phyloP scores from a whole-genome alignment of 2,888 invertebrate genomes.

The Hydropsyche betteni region DNA sequence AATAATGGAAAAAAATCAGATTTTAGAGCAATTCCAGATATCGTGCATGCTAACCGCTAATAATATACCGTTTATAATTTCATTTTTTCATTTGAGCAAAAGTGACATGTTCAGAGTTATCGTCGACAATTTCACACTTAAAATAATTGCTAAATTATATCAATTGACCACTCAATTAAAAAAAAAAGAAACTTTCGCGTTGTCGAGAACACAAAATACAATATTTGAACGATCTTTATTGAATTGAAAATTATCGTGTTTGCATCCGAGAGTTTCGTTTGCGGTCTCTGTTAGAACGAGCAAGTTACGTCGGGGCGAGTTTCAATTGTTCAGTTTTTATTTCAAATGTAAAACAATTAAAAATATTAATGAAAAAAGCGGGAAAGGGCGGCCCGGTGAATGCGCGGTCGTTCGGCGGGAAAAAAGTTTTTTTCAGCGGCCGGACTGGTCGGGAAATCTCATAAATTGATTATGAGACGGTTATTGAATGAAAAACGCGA shows the following conservation, averaged over 20 bases:
- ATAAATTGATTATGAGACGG: slow-evolving; percentile 51
- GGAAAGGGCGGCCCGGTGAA: slow-evolving; percentile 35
- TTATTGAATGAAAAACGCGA: slow-evolving; percentile 47
- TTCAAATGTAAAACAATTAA: slow-evolving; percentile 50
- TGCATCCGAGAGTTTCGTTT: slow-evolving; percentile 35
- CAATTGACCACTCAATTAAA: no score
- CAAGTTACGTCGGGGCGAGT: slow-evolving; percentile 32
- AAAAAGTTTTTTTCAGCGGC: slow-evolving; percentile 37
- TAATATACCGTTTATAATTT: slow-evolving; percentile 3
- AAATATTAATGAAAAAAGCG: slow-evolving; percentile 50
- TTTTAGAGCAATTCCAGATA: no score
- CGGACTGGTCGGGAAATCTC: slow-evolving; percentile 45
- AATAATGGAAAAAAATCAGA: slow-evolving; percentile 1
- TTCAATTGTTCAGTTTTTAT: slow-evolving; percentile 48
- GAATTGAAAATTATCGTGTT: slow-evolving; percentile 23
- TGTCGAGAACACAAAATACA: no score
- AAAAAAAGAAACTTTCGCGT: no score
- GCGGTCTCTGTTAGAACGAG: slow-evolving; percentile 11
- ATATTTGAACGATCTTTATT: background rate
- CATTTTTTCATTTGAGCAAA: no score
- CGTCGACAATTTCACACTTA: no score
- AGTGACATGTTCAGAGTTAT: no score
- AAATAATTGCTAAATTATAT: no score
- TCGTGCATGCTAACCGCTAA: background rate
- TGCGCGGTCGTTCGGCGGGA: slow-evolving; percentile 24